Conservation (phyloP, 1,140 invertebrate genomes). For the Drosophila oshimai region DNA sequence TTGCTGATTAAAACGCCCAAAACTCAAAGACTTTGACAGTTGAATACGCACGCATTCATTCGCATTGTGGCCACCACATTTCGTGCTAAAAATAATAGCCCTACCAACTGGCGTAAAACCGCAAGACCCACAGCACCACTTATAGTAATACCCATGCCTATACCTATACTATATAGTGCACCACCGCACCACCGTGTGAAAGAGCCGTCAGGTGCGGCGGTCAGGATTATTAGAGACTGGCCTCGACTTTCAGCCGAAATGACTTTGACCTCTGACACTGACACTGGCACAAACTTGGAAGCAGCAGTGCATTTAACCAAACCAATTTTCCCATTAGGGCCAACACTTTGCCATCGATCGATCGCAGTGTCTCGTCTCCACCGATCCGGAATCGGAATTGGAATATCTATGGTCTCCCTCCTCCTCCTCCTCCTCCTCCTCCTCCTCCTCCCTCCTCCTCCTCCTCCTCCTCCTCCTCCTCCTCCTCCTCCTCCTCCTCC, state of each 20-base stretch:
- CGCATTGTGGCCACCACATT: conserved; percentile 31
- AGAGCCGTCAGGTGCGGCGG: conserved; percentile 53
- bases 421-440: background rate
- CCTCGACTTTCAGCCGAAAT: background rate
- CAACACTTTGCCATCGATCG: conserved; percentile 57
- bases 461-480: too few relatives aligned
- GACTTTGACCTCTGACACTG: conserved; percentile 22
- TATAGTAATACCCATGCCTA: conserved; percentile 8
- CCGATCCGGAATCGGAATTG: conserved; percentile 41
- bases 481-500: background rate
- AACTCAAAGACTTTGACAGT: conserved; percentile 45
- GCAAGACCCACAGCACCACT: conserved; percentile 20
- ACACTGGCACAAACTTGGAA: too few relatives aligned
- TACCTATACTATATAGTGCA: too few relatives aligned
- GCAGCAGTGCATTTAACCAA: conserved; percentile 59
- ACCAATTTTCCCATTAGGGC: conserved; percentile 66
- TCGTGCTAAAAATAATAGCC: conserved; percentile 69
- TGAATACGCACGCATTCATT: conserved; percentile 38
- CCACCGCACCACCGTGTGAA: conserved; percentile 54
- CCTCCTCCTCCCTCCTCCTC: background rate
- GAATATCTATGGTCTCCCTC: background rate
- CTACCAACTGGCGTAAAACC: conserved; percentile 63
- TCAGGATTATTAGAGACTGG: conserved; percentile 18
- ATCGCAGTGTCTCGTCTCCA: conserved; percentile 9
- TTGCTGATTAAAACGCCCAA: conserved; percentile 65